A percentile compares a stretch with the other conserved stretches of the same genome.
These are phyloP conservation scores for Bombus turneri DNA, from an alignment of 1,140 invertebrate species.

Conservation along the genomic window DNA sequence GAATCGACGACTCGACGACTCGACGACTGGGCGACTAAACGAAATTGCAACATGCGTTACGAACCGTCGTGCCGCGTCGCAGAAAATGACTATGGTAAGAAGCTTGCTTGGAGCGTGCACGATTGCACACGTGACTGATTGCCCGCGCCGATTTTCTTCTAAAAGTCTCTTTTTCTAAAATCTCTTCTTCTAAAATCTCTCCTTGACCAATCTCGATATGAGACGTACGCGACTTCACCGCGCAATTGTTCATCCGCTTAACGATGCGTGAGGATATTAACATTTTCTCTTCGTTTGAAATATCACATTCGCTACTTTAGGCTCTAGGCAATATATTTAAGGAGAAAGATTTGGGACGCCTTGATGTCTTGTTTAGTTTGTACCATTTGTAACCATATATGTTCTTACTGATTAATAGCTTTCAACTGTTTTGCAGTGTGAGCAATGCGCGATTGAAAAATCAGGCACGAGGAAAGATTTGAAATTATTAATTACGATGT, in stretches of 20 bases:
- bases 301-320: not conserved
- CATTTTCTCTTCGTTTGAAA: not conserved
- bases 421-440: not conserved
- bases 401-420: not conserved
- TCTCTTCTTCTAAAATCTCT: not conserved
- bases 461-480: not conserved
- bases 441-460: not conserved
- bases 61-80: not conserved
- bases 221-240: not conserved
- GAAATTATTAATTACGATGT: not conserved
- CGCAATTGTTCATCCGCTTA: constrained; percentile 7
- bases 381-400: not conserved
- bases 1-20: too few species aligned
- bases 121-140: constrained; percentile 19
- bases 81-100: not conserved
- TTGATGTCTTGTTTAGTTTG: not conserved
- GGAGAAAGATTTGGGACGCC: not conserved
- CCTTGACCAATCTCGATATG: constrained; percentile 36
- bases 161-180: not conserved
- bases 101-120: not conserved
- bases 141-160: constrained; percentile 1
- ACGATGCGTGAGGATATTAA: not conserved
- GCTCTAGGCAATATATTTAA: not conserved
- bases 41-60: constrained; percentile 50
- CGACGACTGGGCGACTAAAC: too few species aligned